These are phyloP conservation scores for Anthonomus grandis DNA, from an alignment of 1,140 invertebrate species.

Conservation along the genomic window DNA sequence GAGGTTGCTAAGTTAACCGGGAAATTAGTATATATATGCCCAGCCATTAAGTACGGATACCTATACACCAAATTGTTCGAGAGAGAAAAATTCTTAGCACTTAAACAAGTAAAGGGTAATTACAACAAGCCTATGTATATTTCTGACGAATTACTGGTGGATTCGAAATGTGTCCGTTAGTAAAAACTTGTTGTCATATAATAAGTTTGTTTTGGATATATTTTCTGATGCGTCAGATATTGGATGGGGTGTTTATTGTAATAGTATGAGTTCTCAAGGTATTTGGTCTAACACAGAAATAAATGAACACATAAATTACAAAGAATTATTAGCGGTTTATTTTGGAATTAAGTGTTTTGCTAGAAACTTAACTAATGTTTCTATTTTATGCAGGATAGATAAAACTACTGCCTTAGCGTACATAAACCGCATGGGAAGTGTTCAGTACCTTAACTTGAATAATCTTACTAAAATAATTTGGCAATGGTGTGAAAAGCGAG, in stretches of 20 bases:
- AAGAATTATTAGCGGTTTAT: conserved; percentile 14
- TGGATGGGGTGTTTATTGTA: conserved; percentile 14
- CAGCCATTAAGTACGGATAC: not conserved
- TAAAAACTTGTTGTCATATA: no score
- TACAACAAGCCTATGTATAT: no score
- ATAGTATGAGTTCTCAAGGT: conserved; percentile 6
- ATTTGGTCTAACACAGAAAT: conserved; percentile 17
- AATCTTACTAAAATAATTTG: conserved; percentile 26
- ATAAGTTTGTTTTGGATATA: conserved; percentile 6
- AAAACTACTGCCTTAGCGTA: conserved; percentile 37
- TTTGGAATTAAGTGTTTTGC: conserved; percentile 19
- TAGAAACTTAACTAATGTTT: conserved; percentile 14
- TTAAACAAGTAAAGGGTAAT: no score
- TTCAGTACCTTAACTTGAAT: conserved; percentile 28
- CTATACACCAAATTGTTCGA: no score
- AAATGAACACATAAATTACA: conserved; percentile 18
- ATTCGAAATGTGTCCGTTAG: no score
- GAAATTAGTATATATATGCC: not conserved
- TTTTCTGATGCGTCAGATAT: conserved; percentile 14
- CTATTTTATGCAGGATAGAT: conserved; percentile 34
- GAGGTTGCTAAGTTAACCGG: no score
- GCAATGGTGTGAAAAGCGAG: conserved; percentile 38
- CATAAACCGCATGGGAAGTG: conserved; percentile 36
- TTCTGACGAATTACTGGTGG: no score
- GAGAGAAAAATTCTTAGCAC: no score